Base-by-base conservation (phyloP, 2,888 invertebrate species). In the Oligia fasciuncula region DNA sequence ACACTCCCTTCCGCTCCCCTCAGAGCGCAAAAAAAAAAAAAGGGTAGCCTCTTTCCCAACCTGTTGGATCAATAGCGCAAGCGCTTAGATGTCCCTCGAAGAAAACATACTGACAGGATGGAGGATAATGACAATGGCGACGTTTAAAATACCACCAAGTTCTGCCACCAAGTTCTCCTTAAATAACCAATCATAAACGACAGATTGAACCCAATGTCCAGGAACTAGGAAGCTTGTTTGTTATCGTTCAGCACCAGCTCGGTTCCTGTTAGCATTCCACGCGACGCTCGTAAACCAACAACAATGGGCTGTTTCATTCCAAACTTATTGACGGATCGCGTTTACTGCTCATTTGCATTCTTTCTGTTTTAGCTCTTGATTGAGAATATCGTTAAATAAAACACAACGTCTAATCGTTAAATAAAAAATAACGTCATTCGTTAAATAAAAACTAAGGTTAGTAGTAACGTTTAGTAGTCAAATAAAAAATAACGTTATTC, bases 241-340 rank as follows among this genome's bases (percentile, higher is more conserved):
- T 93, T 94, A 93, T 94, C 93, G 94, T 88, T 79, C 73, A 73
- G 85, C 83, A 89, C 89, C 88, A 90, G 90, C 93, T 93, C 91
- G 91, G 92, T 95, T 94, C 95, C 95, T 95, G 94, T 94, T 95
- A 94, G 94, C 95, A 95, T 95, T 95, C 95, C 95, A 60, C 78
- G 76, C 80, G 84, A 87, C 88, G 87, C 46, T 92, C 92, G 92
- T 95, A 94, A 95, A 93, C 86, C 85, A 71, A 75, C 89, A 93
- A 95, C 95, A 95, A 95, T 95, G 90, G 93, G 77, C 70, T 88
- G 78, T 85, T 78, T 84, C 85, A 78, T 88, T 90, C 87, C 85
- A 85, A 85, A 84, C 84, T 82, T 85, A 84, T 85, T 85, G 85
- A 81, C 76, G 82, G 76, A 83, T 84, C 79, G 79, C 80, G 75